phyloP scores from a whole-genome alignment of 53 echinoderm and acorn worm species.

The Hippasteria phrygiana region DNA sequence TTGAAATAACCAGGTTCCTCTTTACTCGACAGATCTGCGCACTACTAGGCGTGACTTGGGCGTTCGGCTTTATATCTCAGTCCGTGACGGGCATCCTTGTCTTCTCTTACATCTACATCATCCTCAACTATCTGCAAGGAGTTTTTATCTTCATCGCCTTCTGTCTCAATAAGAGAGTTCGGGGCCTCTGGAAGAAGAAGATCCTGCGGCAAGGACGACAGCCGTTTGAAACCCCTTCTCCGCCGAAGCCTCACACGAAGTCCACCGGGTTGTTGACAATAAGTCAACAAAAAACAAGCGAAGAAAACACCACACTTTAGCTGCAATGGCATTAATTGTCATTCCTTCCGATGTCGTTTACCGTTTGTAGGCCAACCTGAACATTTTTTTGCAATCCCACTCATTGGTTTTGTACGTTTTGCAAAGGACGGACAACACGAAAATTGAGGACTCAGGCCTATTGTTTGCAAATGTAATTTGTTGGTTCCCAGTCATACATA shows the following conservation, averaged over 20 bases:
- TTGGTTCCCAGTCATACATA: too few species aligned
- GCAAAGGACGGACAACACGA: too few species aligned
- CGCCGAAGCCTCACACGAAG: background rate
- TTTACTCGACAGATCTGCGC: background rate
- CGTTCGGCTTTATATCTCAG: constrained; percentile 16
- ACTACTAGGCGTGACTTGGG: constrained; percentile 48
- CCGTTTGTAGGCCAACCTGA: too few species aligned
- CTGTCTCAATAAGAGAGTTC: constrained; percentile 35
- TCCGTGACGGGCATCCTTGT: background rate
- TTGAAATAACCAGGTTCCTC: too few species aligned
- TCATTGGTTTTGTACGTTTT: too few species aligned
- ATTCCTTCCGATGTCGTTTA: too few species aligned
- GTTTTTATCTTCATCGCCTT: constrained; percentile 66
- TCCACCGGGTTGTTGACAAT: background rate
- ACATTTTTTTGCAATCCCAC: too few species aligned
- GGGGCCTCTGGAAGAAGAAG: constrained; percentile 39
- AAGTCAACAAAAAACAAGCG: background rate
- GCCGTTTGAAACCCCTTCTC: background rate
- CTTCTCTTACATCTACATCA: constrained; percentile 58
- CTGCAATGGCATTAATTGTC: too few species aligned
- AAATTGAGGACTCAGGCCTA: too few species aligned
- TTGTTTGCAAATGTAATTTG: too few species aligned
- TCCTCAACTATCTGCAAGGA: constrained; percentile 54
- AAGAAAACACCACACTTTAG: background rate
- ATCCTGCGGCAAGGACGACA: background rate